Percentiles rank a stretch among this genome's conserved stretches.
Conservation (phyloP, 2,888 invertebrate species). For the Lasioglossum calceatum region DNA sequence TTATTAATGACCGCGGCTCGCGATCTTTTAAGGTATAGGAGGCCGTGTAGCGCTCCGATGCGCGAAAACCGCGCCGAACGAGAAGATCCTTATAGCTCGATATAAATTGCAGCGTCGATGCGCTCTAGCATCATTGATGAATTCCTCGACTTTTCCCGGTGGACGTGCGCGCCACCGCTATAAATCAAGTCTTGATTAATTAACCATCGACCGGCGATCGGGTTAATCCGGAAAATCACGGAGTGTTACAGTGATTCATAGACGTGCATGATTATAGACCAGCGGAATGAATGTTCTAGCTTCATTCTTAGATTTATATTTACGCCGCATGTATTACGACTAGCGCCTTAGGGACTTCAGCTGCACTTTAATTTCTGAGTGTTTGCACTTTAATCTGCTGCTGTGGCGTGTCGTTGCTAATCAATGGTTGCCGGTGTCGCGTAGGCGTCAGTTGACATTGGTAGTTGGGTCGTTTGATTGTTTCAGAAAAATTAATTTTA, state of each 20-base stretch:
- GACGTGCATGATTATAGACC: neutral
- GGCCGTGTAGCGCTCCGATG: conserved; percentile 1
- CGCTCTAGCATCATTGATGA: conserved; percentile 11
- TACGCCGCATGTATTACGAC: neutral
- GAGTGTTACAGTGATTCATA: neutral
- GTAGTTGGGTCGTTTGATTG: neutral
- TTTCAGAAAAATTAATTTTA: neutral
- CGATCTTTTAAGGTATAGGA: conserved; percentile 41
- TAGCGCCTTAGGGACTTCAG: neutral
- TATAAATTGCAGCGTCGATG: conserved; percentile 46
- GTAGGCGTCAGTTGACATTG: neutral
- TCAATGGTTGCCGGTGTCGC: neutral
- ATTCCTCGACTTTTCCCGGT: conserved; percentile 17
- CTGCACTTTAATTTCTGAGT: neutral
- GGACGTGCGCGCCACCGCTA: conserved; percentile 18
- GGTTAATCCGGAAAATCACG: conserved; percentile 18
- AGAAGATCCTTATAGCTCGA: conserved; percentile 8
- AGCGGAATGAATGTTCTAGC: neutral
- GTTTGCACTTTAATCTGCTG: neutral
- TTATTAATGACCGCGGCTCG: conserved; percentile 56
- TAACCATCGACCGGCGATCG: conserved; percentile 47
- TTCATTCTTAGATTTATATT: neutral
- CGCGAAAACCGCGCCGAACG: neutral
- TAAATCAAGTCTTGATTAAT: conserved; percentile 56
- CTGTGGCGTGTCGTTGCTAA: neutral